Evolutionary conservation across 2,888 invertebrate genomes (phyloP), one percentile per base, ranked within the genome.

Genomic region (Acleris laterana): DNA sequence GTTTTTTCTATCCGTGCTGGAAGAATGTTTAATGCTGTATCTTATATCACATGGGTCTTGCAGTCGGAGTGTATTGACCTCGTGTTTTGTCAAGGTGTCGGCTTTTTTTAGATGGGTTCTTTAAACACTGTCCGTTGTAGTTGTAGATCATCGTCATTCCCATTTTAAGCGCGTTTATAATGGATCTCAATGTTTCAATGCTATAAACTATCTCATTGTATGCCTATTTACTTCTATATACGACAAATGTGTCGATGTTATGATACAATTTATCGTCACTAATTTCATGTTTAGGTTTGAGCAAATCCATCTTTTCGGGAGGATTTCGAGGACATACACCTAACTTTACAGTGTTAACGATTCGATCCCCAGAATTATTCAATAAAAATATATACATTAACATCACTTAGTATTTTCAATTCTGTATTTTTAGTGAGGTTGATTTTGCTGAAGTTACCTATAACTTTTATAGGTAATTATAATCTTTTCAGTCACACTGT

Each of bases 41-140:
- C 80, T 83, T 80, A 83, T 84, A 89, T 90, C 91, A 90, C 91
- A 92, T 91, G 91, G 87, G 81, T 89, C 82, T 87, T 82, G 82
- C 83, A 82, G 74, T 76, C 84, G 81, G 90, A 90, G 93, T 92
- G 92, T 93, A 93, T 90, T 93, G 92, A 92, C 92, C 93, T 93
- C 92, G 90, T 92, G 91, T 92, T 91, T 92, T 92, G 92, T 92
- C 92, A 93, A 93, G 92, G 92, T 92, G 91, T 92, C 92, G 86
- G 90, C 90, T 90, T 92, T 92, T 90, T 92, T 91, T 91, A 91
- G 90, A 90, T 90, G 84, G 84, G 83, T 89, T 56, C 56, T 66
- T 56, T 56, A 88, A 85, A 89, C 86, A 88, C 86, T 85, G 83
- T 85, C 85, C 88, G 64, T 60, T 87, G 85, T 87, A 89, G 85